Evolutionary conservation across 1,140 invertebrate species (phyloP).

Genomic region (Polyergus mexicanus): DNA sequence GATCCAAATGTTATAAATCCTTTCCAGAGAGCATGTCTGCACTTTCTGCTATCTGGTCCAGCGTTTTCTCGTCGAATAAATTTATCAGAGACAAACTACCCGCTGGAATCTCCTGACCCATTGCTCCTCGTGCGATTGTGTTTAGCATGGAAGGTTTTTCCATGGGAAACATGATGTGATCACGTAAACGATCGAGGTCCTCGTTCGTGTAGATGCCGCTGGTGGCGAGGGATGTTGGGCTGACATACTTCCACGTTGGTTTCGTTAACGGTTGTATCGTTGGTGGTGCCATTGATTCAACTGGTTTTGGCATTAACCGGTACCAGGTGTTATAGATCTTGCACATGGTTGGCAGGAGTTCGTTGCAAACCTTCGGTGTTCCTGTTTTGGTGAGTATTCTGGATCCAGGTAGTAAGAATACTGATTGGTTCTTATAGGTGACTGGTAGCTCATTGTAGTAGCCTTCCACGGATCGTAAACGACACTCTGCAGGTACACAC

Average conservation of each 20-base stretch:
- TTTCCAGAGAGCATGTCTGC: no score
- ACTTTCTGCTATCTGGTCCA: no score
- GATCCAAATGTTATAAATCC: neutral
- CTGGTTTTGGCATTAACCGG: neutral
- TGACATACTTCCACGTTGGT: neutral
- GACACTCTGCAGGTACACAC: constrained; percentile 16
- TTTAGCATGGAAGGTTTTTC: neutral
- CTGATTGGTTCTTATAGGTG: neutral
- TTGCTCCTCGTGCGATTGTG: neutral
- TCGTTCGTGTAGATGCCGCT: constrained; percentile 29
- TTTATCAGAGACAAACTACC: neutral
- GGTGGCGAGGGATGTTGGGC: neutral
- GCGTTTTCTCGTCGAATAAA: no score
- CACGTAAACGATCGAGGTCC: neutral
- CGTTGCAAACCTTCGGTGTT: neutral
- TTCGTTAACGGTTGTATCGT: neutral
- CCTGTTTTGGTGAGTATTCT: neutral
- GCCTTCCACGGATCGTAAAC: neutral
- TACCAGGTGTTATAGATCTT: neutral
- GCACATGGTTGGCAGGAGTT: neutral
- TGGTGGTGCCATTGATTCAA: neutral
- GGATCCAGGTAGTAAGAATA: neutral
- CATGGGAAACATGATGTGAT: constrained; percentile 35
- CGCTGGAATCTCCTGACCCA: neutral
- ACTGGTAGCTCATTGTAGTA: constrained; percentile 61